phyloP scores from a whole-genome alignment of 1,140 invertebrate genomes.

The Euwallacea similis region DNA sequence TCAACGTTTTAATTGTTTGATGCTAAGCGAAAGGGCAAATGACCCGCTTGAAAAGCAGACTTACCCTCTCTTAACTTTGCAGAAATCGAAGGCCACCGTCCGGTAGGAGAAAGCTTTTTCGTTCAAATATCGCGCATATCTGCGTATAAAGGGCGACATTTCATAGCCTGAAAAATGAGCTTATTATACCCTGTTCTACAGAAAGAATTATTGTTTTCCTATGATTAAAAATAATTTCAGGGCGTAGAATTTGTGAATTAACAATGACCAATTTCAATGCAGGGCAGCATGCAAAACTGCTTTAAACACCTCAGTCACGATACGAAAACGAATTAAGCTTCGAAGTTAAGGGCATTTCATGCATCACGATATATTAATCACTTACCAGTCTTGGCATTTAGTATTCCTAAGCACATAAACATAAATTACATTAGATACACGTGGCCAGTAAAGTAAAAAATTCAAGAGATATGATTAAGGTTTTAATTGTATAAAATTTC shows the following conservation, averaged over 20 bases:
- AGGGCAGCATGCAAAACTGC: no score
- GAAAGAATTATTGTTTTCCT: no score
- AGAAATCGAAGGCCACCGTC: constrained; percentile 98
- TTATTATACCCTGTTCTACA: not conserved
- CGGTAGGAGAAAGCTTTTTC: constrained; percentile 98
- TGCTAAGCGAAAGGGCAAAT: not conserved
- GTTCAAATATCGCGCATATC: constrained; percentile 98
- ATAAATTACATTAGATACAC: constrained; percentile 25
- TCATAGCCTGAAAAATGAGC: constrained; percentile 81
- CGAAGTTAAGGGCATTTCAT: no score
- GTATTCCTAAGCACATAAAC: constrained; percentile 34
- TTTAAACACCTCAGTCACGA: not conserved
- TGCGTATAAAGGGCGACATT: constrained; percentile 98
- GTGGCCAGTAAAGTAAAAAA: not conserved
- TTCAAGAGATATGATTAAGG: not conserved
- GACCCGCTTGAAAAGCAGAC: constrained; percentile 45
- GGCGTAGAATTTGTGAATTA: no score
- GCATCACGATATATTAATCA: not conserved
- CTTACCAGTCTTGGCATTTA: constrained; percentile 36
- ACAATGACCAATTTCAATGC: no score
- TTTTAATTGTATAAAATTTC: no score
- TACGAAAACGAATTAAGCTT: not conserved
- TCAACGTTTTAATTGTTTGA: not conserved
- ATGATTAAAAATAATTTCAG: no score
- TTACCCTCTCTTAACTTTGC: constrained; percentile 98